These are phyloP conservation scores for Yponomeuta malinellus DNA, from an alignment of 2,888 invertebrate species.

Conservation along the genomic window DNA sequence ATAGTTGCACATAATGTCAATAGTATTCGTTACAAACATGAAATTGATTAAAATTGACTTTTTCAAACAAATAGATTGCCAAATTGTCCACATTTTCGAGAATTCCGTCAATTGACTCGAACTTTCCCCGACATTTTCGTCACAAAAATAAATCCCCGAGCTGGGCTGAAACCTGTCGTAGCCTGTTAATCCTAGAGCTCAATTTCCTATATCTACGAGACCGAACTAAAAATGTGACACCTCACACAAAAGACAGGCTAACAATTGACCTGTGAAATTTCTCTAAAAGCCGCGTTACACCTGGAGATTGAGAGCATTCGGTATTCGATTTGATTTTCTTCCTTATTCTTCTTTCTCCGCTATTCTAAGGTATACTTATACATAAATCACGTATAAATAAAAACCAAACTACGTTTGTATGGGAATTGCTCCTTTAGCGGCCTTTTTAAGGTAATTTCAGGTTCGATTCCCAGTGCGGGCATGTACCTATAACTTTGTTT, in stretches of 20 bases:
- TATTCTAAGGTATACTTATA: no score
- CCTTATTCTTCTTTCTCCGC: no score
- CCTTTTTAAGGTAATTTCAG: no score
- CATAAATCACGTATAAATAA: no score
- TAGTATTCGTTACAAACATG: no score
- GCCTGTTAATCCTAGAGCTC: background rate
- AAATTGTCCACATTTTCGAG: background rate
- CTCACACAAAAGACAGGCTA: background rate
- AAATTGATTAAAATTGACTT: no score
- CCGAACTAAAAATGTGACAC: background rate
- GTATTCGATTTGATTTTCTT: no score
- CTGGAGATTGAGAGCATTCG: background rate
- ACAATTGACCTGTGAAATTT: conserved; percentile 10
- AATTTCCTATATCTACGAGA: background rate
- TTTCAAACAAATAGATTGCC: background rate
- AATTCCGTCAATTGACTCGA: background rate
- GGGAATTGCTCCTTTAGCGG: no score
- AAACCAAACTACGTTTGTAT: no score
- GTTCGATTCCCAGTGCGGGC: no score
- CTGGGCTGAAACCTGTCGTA: background rate
- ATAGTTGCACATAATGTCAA: no score
- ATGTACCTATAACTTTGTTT: no score
- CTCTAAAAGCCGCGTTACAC: background rate
- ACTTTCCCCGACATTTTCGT: background rate
- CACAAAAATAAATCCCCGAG: background rate